Percentiles rank a stretch among this genome's conserved stretches.
Evolutionary conservation across 2,888 invertebrate genomes (phyloP).

Genomic region (Mimumesa dahlbomi): DNA sequence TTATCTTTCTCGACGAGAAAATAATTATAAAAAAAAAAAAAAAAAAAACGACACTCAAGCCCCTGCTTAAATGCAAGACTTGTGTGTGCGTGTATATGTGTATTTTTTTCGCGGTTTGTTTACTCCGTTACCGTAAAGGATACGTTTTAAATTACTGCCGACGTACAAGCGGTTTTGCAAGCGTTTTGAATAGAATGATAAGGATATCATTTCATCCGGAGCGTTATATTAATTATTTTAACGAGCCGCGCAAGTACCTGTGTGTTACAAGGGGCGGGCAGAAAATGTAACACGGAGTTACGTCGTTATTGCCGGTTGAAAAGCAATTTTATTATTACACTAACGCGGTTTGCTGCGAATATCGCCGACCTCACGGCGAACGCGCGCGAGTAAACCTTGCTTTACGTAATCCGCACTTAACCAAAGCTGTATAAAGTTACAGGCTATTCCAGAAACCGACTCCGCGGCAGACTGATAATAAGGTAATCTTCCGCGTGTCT

Average conservation of each 20-base stretch:
- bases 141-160: neutral
- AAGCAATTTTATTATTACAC: slow-evolving; percentile 45
- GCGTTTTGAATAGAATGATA: no score
- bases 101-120: neutral
- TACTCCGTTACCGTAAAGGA: neutral
- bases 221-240: no score
- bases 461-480: neutral
- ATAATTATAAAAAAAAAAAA: neutral
- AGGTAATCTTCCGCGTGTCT: neutral
- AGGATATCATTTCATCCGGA: no score
- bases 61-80: no score
- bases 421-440: slow-evolving; percentile 17
- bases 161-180: no score
- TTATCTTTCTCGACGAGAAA: neutral
- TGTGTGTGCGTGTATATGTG: neutral
- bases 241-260: no score
- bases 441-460: neutral
- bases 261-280: slow-evolving; percentile 1
- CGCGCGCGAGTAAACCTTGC: slow-evolving; percentile 16
- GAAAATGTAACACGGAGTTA: slow-evolving; percentile 2
- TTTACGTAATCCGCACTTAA: slow-evolving; percentile 36
- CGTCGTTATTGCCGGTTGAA: slow-evolving; percentile 2
- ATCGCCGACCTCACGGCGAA: slow-evolving; percentile 10
- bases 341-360: neutral
- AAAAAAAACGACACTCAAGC: neutral